Evolutionary conservation across 1,140 invertebrate genomes (phyloP).

Genomic region (Caenorhabditis latens): DNA sequence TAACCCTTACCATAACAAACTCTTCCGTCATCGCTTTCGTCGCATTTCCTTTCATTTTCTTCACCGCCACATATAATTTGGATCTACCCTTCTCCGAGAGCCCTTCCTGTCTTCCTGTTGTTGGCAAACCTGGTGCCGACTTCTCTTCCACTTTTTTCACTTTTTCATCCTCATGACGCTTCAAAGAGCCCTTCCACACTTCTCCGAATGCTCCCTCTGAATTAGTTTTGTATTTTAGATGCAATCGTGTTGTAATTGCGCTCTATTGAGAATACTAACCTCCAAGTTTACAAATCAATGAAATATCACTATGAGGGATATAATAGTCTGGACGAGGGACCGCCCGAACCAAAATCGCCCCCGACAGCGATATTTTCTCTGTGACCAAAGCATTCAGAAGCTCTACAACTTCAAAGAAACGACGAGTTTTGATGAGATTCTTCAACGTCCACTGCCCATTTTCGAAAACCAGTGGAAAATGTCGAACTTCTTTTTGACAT

Average conservation of each 20-base stretch:
- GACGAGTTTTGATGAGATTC: neutral
- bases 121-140: too few relatives aligned
- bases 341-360: slow-evolving; percentile 62
- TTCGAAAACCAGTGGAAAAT: neutral
- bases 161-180: slow-evolving; percentile 73
- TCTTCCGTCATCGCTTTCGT: slow-evolving; percentile 96
- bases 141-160: slow-evolving; percentile 82
- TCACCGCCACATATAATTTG: slow-evolving; percentile 88
- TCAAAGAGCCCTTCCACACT: slow-evolving; percentile 90
- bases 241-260: too few relatives aligned
- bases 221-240: too few relatives aligned
- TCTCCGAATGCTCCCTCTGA: slow-evolving; percentile 88
- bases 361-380: neutral
- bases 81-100: too few relatives aligned
- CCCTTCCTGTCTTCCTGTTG: too few relatives aligned
- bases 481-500: too few relatives aligned
- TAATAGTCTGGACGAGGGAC: slow-evolving; percentile 66
- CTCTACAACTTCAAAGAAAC: too few relatives aligned
- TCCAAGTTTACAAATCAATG: slow-evolving; percentile 62
- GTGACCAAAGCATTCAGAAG: too few relatives aligned
- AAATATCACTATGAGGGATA: slow-evolving; percentile 68
- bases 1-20: slow-evolving; percentile 81
- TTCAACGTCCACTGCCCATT: neutral
- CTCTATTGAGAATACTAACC: too few relatives aligned
- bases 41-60: slow-evolving; percentile 91